Evolutionary conservation across 2,113 vertebrate genomes (phyloP).

Genomic region (Pangasianodon hypophthalmus): DNA sequence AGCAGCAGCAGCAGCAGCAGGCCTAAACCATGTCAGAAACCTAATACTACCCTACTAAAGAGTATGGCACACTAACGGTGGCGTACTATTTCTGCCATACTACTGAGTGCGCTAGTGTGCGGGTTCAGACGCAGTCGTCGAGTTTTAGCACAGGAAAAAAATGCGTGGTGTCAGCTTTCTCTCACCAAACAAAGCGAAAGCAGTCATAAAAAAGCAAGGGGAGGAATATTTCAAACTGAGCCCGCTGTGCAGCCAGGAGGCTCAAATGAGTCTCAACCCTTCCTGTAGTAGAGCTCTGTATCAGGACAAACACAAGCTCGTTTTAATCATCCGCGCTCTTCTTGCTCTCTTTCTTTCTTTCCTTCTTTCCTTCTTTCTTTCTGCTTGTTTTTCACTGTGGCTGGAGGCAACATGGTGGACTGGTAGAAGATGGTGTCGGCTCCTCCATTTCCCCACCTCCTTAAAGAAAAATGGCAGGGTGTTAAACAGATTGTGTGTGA

Average conservation of each 20-base stretch:
- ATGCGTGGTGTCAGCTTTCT: not conserved
- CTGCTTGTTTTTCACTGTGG: not conserved
- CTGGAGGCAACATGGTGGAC: constrained; percentile 28
- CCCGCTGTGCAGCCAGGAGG: not conserved
- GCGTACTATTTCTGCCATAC: not conserved
- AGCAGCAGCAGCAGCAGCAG: not conserved
- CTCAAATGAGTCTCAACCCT: too few species aligned
- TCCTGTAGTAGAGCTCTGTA: too few species aligned
- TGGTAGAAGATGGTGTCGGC: constrained; percentile 24
- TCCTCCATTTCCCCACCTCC: constrained; percentile 36
- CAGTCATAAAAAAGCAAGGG: not conserved
- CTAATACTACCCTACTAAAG: not conserved
- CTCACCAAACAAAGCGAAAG: not conserved
- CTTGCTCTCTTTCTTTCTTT: too few species aligned
- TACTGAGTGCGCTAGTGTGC: not conserved
- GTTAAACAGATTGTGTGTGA: not conserved
- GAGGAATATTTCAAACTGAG: not conserved
- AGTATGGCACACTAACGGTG: not conserved
- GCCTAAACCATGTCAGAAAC: not conserved
- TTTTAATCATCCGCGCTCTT: not conserved
- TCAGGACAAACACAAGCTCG: not conserved
- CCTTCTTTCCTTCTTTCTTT: not conserved
- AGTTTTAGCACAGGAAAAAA: not conserved
- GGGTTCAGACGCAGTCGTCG: not conserved
- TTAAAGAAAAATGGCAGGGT: constrained; percentile 11